Evolutionary conservation across 1,140 invertebrate genomes (phyloP).

Genomic region (Sminthurides bifidus): DNA sequence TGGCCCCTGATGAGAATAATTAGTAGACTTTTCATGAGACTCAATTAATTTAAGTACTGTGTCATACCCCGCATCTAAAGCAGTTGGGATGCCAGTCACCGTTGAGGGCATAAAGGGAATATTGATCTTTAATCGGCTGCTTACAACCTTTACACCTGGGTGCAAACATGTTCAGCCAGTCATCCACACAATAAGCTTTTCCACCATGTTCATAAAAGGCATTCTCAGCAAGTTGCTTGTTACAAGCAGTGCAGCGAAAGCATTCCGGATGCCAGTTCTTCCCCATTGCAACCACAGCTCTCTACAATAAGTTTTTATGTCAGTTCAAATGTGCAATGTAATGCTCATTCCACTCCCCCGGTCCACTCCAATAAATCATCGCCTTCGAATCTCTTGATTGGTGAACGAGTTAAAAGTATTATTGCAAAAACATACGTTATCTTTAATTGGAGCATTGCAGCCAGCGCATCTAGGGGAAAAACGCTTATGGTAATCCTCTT

Average conservation of each 20-base stretch:
- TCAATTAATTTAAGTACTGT: background rate
- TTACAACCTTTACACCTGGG: slow-evolving; percentile 52
- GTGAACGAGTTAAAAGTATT: background rate
- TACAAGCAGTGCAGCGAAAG: slow-evolving; percentile 52
- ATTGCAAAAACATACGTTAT: slow-evolving; percentile 33
- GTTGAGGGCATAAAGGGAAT: slow-evolving; percentile 54
- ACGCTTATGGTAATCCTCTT: slow-evolving; percentile 49
- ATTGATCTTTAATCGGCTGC: slow-evolving; percentile 46
- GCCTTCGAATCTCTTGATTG: background rate
- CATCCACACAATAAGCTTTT: slow-evolving; percentile 40
- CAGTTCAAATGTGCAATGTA: background rate
- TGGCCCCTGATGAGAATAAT: background rate
- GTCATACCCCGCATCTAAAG: slow-evolving; percentile 50
- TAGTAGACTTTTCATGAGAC: background rate
- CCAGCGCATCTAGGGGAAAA: slow-evolving; percentile 55
- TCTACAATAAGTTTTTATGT: background rate
- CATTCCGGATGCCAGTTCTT: slow-evolving; percentile 40
- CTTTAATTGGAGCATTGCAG: slow-evolving; percentile 45
- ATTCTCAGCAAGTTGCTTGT: slow-evolving; percentile 45
- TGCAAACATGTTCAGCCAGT: slow-evolving; percentile 52
- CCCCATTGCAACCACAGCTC: slow-evolving; percentile 12
- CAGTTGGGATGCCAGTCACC: slow-evolving; percentile 56
- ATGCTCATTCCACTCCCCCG: background rate
- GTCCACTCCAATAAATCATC: background rate
- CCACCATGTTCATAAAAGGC: slow-evolving; percentile 43